Conservation (phyloP, 2,797 vertebrate species). For the Harpagifer antarcticus region DNA sequence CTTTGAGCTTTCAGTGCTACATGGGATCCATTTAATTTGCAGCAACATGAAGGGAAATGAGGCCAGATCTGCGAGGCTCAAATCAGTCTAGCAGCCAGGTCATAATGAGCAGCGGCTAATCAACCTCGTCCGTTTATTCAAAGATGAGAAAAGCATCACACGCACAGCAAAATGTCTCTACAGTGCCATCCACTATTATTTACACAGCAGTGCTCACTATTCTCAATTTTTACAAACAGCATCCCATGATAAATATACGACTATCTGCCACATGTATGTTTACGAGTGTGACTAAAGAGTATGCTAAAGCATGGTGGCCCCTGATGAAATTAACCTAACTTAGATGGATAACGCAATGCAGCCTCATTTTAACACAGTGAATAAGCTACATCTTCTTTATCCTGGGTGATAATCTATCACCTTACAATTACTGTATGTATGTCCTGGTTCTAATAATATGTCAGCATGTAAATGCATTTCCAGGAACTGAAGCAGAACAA, state of each 20-base stretch:
- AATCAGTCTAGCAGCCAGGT: conserved; percentile 67
- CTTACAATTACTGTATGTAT: conserved; percentile 65
- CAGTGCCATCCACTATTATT: conserved; percentile 12
- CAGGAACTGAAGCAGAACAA: conserved; percentile 77
- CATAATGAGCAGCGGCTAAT: conserved; percentile 77
- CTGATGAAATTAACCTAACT: conserved; percentile 70
- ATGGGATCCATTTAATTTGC: conserved; percentile 81
- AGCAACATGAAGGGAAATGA: conserved; percentile 78
- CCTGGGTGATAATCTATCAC: conserved; percentile 66
- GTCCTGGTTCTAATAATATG: conserved; percentile 59
- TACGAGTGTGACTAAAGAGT: conserved; percentile 67
- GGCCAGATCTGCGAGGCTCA: conserved; percentile 61
- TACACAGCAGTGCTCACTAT: conserved; percentile 28
- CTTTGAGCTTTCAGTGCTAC: conserved; percentile 69
- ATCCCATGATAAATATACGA: conserved; percentile 33
- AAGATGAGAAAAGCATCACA: conserved; percentile 63
- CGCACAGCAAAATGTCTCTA: conserved; percentile 39
- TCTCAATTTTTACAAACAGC: conserved; percentile 66
- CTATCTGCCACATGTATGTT: conserved; percentile 50
- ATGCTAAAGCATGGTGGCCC: conserved; percentile 56
- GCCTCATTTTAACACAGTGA: conserved; percentile 60
- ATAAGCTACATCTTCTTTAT: conserved; percentile 69
- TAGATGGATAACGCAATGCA: conserved; percentile 68
- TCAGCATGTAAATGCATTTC: conserved; percentile 72
- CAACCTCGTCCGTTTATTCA: conserved; percentile 74